A percentile compares a stretch with the other conserved stretches of the same genome.
Conservation (phyloP, 2,888 invertebrate species). For the Tetranychus piercei region DNA sequence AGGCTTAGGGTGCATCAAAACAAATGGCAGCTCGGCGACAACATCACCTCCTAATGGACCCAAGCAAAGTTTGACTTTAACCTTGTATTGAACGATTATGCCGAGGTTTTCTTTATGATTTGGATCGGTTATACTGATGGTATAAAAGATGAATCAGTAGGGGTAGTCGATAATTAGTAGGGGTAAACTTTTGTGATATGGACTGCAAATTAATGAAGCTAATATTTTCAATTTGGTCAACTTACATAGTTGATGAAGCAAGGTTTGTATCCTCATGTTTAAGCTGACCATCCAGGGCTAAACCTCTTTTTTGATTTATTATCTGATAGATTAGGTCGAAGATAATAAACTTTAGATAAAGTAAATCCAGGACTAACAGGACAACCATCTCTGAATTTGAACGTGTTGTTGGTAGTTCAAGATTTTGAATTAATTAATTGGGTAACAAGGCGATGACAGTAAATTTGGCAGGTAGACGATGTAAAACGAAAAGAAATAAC, state of each 20-base stretch:
- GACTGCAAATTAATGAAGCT: conserved; percentile 20
- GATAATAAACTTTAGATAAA: conserved; percentile 82
- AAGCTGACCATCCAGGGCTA: conserved; percentile 90
- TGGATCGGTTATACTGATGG: conserved; percentile 60
- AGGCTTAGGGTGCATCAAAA: conserved; percentile 94
- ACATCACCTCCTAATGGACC: conserved; percentile 86
- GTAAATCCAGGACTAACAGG: conserved; percentile 88
- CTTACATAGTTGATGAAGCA: conserved; percentile 90
- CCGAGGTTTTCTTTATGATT: conserved; percentile 91
- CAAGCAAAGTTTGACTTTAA: conserved; percentile 87
- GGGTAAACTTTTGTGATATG: not conserved
- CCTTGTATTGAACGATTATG: conserved; percentile 97
- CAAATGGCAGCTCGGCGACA: conserved; percentile 90
- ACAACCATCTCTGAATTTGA: conserved; percentile 56
- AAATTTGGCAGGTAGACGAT: not conserved
- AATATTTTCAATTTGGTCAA: conserved; percentile 28
- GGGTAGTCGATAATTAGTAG: conserved; percentile 3
- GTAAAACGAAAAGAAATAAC: not conserved
- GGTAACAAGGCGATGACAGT: not conserved
- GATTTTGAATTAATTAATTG: not conserved
- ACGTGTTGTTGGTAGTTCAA: not conserved
- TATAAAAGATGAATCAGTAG: conserved; percentile 30
- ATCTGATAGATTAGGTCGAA: conserved; percentile 83
- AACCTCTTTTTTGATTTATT: conserved; percentile 96
- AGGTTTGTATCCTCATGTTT: conserved; percentile 98